Evolutionary conservation across 2,797 vertebrate species (phyloP), one percentile per base, ranked within the genome.

Genomic region (Syngnathus rostellatus): DNA sequence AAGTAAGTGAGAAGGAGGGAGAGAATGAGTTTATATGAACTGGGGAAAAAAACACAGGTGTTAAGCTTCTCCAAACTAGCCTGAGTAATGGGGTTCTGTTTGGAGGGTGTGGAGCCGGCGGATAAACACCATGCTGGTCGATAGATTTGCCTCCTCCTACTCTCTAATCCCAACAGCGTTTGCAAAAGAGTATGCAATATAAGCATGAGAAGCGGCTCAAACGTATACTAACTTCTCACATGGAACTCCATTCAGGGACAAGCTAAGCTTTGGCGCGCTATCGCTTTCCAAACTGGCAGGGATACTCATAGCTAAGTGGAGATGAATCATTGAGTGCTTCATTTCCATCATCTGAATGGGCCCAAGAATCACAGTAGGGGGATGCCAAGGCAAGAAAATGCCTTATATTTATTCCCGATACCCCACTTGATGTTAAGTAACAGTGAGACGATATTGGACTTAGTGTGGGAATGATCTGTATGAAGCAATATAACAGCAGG

Each of bases 51-150:
- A 77, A 86, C 73, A 77, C 89, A 91, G 88, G 89, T 90, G 88
- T 87, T 90, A 89, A 90, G 85, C 87, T 79, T 83, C 85, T 80
- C 73, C 81, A 85, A 89, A 90, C 88, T 87, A 74, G 86, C 82
- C 81, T 72, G 78, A 85, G 87, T 87, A 89, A 88, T 85, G 72
- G 77, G 79, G 83, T 87, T 86, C 79, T 77, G 80, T 88, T 88
- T 85, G 72, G 66, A 83, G 82, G 81, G 79, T 75, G 78, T 86
- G 85, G 81, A 87, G 78, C 83, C 76, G 71, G 72, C 55, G 82
- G 87, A 88, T 90, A 88, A 90, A 90, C 80, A 76, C 75, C 76
- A 76, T 65, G 80, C 74, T 81, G 81, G 84, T 84, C 76, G 80
- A 83, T 83, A 88, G 80, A 83, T 89, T 87, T 83, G 68, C 69